Evolutionary conservation across 37 sponge, comb jelly and placozoan genomes (phyloP).

Genomic region (Dysidea cf. avara): DNA sequence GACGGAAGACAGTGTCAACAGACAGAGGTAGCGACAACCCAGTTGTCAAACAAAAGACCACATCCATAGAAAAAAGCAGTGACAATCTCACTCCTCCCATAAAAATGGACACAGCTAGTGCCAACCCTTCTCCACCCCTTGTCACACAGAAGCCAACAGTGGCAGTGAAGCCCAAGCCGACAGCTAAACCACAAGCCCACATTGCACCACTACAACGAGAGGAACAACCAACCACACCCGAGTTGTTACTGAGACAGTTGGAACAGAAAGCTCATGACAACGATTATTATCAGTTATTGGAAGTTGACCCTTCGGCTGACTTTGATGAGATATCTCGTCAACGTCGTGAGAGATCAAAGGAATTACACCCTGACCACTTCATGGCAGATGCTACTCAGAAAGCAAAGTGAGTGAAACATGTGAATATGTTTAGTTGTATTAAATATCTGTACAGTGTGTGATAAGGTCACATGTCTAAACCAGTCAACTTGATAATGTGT

Average conservation of each 20-base stretch:
- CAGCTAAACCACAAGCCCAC: neutral
- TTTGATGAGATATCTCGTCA: constrained; percentile 61
- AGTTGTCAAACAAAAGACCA: too few relatives aligned
- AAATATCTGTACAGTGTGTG: neutral
- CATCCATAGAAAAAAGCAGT: too few relatives aligned
- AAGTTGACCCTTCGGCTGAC: constrained; percentile 43
- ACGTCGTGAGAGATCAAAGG: constrained; percentile 61
- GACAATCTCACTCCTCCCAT: too few relatives aligned
- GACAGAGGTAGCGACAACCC: too few relatives aligned
- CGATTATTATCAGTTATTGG: constrained; percentile 84
- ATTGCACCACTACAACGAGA: neutral
- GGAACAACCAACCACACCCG: neutral
- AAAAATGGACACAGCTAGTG: too few relatives aligned
- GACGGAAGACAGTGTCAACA: too few relatives aligned
- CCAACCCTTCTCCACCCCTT: too few relatives aligned
- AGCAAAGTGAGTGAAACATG: constrained; percentile 28
- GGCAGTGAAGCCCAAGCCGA: constrained; percentile 7
- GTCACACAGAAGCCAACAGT: neutral
- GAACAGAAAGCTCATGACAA: constrained; percentile 29
- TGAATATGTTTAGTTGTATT: constrained; percentile 1
- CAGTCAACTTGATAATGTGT: too few relatives aligned
- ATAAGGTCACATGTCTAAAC: neutral
- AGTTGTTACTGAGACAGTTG: constrained; percentile 13
- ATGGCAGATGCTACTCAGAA: constrained; percentile 23
- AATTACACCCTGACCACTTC: constrained; percentile 89